Percentiles rank a stretch among this genome's conserved stretches.
Conservation (phyloP, 2,113 vertebrate species). For the Nothoprocta pentlandii region DNA sequence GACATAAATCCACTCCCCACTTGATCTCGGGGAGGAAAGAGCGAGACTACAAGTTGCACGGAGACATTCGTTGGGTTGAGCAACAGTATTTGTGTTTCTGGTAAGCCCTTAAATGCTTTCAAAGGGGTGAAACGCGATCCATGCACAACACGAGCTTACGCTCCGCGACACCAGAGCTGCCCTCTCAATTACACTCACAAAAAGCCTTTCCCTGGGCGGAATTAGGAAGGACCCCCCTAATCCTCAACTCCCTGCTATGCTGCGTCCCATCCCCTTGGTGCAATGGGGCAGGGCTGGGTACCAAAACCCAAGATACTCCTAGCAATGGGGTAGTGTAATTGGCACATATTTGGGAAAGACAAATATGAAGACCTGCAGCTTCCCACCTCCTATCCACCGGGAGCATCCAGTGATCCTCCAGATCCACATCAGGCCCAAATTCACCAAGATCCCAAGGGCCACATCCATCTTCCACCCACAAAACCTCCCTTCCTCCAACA, state of each 20-base stretch:
- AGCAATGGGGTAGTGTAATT: not conserved
- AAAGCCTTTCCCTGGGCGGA: not conserved
- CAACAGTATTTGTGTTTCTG: slow-evolving; percentile 63
- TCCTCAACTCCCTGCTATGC: fast-evolving
- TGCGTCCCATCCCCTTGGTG: fast-evolving
- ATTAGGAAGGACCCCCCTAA: slow-evolving; percentile 3
- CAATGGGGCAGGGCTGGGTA: not conserved
- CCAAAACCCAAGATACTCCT: fast-evolving
- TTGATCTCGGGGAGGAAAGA: slow-evolving; percentile 13
- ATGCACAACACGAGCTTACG: slow-evolving; percentile 11
- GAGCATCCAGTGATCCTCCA: not conserved
- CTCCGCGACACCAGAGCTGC: not conserved
- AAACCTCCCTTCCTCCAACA: not conserved
- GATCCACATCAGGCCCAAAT: not conserved
- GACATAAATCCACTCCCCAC: slow-evolving; percentile 18
- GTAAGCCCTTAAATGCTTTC: slow-evolving; percentile 56
- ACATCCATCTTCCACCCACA: not conserved
- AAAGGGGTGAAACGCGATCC: slow-evolving; percentile 62
- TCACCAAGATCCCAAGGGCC: not conserved
- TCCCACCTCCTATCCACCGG: not conserved
- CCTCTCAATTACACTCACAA: slow-evolving; percentile 35
- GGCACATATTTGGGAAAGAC: not conserved
- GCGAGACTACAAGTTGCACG: slow-evolving; percentile 39
- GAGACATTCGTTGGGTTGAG: slow-evolving; percentile 49
- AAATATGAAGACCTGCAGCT: not conserved